Conservation (phyloP, 2,113 vertebrate genomes). For the Azemiops feae region DNA sequence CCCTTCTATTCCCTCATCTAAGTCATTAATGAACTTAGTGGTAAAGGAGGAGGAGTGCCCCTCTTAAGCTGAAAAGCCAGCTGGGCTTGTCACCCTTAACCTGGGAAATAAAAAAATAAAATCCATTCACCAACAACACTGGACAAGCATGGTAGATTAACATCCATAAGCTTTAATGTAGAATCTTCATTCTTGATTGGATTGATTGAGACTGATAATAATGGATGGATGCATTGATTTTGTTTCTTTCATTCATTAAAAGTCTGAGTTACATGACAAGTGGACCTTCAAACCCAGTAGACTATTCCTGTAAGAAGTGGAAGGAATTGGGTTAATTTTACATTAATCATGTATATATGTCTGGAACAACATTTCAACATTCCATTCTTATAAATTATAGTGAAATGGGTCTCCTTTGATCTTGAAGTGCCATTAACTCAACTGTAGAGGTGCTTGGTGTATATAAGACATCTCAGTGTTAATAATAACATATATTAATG, state of each 20-base stretch:
- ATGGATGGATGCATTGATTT: neutral
- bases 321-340: neutral
- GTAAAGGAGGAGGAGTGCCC: neutral
- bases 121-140: neutral
- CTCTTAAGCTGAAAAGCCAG: neutral
- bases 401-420: neutral
- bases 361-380: neutral
- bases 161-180: neutral
- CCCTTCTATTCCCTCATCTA: too few relatives aligned
- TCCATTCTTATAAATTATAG: neutral
- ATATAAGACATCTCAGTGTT: neutral
- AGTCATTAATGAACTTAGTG: neutral
- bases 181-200: neutral
- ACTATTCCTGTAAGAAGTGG: neutral
- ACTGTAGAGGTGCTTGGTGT: neutral
- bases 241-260: neutral
- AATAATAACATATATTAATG: neutral
- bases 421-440: neutral
- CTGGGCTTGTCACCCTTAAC: neutral
- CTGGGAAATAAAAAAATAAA: neutral
- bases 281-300: neutral
- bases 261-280: neutral
- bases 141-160: neutral
- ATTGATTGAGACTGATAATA: neutral
- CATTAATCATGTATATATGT: neutral